These are phyloP conservation scores for Actinemys pallida DNA, from an alignment of 2,113 vertebrate species.

Conservation along the genomic window DNA sequence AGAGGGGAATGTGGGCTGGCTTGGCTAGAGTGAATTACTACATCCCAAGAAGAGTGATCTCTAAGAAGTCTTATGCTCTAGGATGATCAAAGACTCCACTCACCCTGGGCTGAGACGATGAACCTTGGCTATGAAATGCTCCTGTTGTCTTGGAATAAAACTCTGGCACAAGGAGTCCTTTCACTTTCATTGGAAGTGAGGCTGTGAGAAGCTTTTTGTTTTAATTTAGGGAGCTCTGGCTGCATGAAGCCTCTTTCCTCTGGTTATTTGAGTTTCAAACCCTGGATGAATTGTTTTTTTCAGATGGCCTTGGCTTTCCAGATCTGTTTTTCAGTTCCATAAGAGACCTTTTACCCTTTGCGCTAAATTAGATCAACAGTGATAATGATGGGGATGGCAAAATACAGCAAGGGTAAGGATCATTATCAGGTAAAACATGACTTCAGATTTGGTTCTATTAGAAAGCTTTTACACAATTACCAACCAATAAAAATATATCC, in stretches of 20 bases:
- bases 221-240: neutral
- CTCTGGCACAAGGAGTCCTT: neutral
- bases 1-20: neutral
- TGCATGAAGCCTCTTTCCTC: neutral
- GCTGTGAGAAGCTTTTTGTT: neutral
- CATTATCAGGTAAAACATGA: neutral
- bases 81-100: neutral
- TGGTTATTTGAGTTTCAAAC: neutral
- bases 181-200: neutral
- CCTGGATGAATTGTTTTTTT: neutral
- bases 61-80: neutral
- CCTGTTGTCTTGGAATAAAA: neutral
- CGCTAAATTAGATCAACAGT: neutral
- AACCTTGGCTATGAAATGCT: neutral
- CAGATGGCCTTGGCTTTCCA: fast-evolving
- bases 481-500: neutral
- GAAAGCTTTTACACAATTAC: neutral
- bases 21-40: neutral
- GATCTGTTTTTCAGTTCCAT: fast-evolving
- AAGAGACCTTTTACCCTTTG: fast-evolving
- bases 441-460: neutral
- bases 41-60: neutral
- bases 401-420: fast-evolving
- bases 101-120: neutral
- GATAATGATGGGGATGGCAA: neutral